A percentile compares a stretch with the other conserved stretches of the same genome.
Evolutionary conservation across 2,797 vertebrate genomes (phyloP).

Genomic region (Urocyon cinereoargenteus): DNA sequence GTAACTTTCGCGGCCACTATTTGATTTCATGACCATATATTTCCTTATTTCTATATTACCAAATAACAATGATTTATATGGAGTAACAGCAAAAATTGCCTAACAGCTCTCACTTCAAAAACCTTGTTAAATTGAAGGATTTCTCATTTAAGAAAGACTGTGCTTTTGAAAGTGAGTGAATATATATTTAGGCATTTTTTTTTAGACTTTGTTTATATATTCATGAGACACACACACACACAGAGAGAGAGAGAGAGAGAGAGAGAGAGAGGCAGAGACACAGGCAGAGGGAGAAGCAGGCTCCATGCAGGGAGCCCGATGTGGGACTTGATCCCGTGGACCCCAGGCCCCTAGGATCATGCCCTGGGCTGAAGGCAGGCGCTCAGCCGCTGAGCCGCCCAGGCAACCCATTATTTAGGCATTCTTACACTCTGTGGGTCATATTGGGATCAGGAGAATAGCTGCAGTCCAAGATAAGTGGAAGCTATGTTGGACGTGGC

Average conservation of each 20-base stretch:
- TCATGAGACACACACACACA: no score
- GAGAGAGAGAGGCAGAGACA: no score
- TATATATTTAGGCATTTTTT: not conserved
- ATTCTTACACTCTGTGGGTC: not conserved
- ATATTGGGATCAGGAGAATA: not conserved
- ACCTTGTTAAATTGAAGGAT: not conserved
- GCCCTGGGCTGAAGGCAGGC: no score
- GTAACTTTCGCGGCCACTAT: not conserved
- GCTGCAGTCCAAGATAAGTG: not conserved
- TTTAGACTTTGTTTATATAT: no score
- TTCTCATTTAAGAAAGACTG: not conserved
- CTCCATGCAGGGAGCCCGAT: no score
- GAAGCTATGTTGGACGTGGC: not conserved
- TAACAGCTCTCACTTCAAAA: not conserved
- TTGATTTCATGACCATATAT: not conserved
- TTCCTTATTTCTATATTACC: constrained; percentile 38
- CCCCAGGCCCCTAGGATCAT: no score
- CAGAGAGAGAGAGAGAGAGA: no score
- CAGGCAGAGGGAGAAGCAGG: no score
- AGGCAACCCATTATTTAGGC: not conserved
- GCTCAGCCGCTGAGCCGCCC: no score
- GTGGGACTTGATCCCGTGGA: no score
- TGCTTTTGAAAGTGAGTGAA: not conserved
- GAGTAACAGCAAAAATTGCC: not conserved
- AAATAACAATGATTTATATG: not conserved